Evolutionary conservation across 2,797 vertebrate genomes (phyloP), one percentile per base, ranked within the genome.

Genomic region (Scomberomorus guttatus): DNA sequence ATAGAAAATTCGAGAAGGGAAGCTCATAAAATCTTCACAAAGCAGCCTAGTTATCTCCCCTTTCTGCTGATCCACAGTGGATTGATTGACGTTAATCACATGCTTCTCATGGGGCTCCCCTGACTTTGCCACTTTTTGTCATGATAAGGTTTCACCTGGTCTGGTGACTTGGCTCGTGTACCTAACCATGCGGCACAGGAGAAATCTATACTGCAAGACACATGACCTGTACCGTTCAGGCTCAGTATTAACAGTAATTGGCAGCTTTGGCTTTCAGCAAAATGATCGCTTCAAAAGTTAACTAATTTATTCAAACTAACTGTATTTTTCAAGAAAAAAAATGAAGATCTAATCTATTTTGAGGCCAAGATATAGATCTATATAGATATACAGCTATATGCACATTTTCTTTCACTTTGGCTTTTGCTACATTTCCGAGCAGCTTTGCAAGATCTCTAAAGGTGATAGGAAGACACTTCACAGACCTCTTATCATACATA

Each of bases 111-210:
- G 72, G 44, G 74, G 27, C 71, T 46, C 62, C 57, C 56, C 50
- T 72, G 75, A 74, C 75, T 73, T 75, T 65, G n/a, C 70, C 73
- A 72, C 75, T n/a, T 72, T 72, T 66, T 17, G 61, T 46, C 55
- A n/a, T 29, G 75, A 78, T 84, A 80, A 70, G 57, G 81, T 86
- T 89, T 83, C 78, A 77, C 57, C 82, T 64, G 61, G 29, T 79
- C 83, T 63, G 71, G 9, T 74, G 79, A 76, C 76, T 52, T 51
- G 57, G 61, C 67, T 76, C 25, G 4, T 25, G 58, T 44, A 74
- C 44, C 4, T 67, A 42, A 62, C 79, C 72, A 77, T 29, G 62
- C 24, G 12, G 60, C 50, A 51, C 34, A 29, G 39, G 29, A 76
- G 80, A 80, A 80, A 69, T 79, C 83, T 63, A 81, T 50, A 78